These are phyloP conservation scores for Drosophila orosa DNA, from an alignment of 1,140 invertebrate species.

Conservation along the genomic window DNA sequence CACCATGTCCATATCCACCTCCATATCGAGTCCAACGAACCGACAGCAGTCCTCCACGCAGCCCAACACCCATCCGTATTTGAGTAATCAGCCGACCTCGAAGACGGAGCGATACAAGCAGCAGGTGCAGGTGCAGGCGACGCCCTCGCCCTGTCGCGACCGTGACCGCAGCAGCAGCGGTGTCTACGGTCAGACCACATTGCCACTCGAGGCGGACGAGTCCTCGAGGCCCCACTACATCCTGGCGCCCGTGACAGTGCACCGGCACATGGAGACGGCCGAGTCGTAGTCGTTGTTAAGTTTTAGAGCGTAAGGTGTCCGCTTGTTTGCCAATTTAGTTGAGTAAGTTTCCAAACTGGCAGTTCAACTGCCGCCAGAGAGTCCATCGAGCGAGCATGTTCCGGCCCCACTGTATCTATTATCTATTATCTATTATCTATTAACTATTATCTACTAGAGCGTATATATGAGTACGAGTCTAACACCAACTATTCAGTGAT, in stretches of 20 bases:
- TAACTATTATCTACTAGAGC: background rate
- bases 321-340: conserved; percentile 79
- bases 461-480: conserved; percentile 14
- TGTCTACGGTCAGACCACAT: conserved; percentile 83
- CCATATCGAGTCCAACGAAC: conserved; percentile 85
- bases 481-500: conserved; percentile 64
- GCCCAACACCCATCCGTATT: conserved; percentile 60
- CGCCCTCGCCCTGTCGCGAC: conserved; percentile 58
- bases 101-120: conserved; percentile 84
- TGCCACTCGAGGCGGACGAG: conserved; percentile 54
- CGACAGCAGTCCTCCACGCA: conserved; percentile 65
- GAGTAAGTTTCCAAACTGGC: conserved; percentile 26
- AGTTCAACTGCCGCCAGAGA: conserved; percentile 55
- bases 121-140: conserved; percentile 58
- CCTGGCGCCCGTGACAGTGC: conserved; percentile 94
- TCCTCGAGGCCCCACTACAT: conserved; percentile 85
- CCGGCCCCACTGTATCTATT: conserved; percentile 30
- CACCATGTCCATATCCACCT: conserved; percentile 87
- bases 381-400: too few relatives aligned
- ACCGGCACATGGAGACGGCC: conserved; percentile 90
- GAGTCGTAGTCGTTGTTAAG: conserved; percentile 75
- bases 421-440: conserved; percentile 16
- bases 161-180: conserved; percentile 1
- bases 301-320: conserved; percentile 57
- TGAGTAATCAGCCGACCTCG: conserved; percentile 63